Conservation (phyloP, 1,140 invertebrate genomes). For the Drosophila rufa region DNA sequence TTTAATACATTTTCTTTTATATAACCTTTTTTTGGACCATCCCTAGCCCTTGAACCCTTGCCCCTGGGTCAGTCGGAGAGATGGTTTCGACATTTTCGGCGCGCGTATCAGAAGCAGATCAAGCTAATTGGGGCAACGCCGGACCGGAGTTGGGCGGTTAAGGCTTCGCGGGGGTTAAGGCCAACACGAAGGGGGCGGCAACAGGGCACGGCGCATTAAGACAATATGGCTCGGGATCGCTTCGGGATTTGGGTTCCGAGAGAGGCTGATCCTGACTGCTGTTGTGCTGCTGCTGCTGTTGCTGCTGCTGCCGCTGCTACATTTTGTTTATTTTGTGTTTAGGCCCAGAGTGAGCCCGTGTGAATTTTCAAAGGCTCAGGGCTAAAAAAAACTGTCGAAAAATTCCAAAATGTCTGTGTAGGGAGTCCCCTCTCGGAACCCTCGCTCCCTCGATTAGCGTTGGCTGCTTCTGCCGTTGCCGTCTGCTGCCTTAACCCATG, state of each 20-base stretch:
- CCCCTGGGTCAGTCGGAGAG: slow-evolving; percentile 40
- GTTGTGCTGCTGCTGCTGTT: slow-evolving; percentile 27
- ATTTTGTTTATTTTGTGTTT: slow-evolving; percentile 84
- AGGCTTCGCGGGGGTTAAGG: slow-evolving; percentile 20
- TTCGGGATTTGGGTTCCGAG: slow-evolving; percentile 16
- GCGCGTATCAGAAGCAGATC: slow-evolving; percentile 84
- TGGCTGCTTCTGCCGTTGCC: slow-evolving; percentile 49
- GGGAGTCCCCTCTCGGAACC: slow-evolving; percentile 11
- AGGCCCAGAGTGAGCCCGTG: slow-evolving; percentile 57
- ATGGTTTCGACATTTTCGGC: slow-evolving; percentile 57
- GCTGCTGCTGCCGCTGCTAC: slow-evolving; percentile 33
- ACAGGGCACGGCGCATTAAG: slow-evolving; percentile 73
- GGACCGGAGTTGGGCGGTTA: slow-evolving; percentile 7
- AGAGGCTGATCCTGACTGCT: slow-evolving; percentile 52
- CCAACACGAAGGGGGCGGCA: slow-evolving; percentile 41
- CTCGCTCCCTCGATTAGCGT: slow-evolving; percentile 72
- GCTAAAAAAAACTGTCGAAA: slow-evolving; percentile 76
- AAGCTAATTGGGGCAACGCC: slow-evolving; percentile 80
- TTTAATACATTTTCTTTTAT: too few species aligned
- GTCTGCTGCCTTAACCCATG: slow-evolving; percentile 41
- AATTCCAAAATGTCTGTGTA: slow-evolving; percentile 67
- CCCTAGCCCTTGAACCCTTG: slow-evolving; percentile 26
- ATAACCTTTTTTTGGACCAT: slow-evolving; percentile 8
- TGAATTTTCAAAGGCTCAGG: slow-evolving; percentile 83
- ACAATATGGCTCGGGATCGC: slow-evolving; percentile 63